Conservation (phyloP, 1,140 invertebrate species). For the Bombus turneri region DNA sequence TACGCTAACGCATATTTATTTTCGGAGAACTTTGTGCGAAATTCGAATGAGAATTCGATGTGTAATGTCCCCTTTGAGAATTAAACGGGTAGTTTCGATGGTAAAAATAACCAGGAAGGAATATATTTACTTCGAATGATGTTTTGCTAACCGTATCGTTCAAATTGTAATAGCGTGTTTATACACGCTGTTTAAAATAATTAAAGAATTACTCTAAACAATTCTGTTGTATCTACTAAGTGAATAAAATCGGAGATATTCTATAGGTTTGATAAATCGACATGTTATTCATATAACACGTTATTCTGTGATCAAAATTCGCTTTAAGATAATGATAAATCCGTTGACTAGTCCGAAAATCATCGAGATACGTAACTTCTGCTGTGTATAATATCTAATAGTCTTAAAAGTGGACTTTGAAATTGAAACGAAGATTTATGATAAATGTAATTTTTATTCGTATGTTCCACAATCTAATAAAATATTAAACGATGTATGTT, state of each 20-base stretch:
- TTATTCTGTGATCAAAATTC: no score
- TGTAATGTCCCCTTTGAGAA: not conserved
- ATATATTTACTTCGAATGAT: not conserved
- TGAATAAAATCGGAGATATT: not conserved
- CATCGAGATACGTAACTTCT: no score
- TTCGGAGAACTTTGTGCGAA: not conserved
- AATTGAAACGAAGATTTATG: no score
- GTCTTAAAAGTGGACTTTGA: no score
- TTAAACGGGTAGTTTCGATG: not conserved
- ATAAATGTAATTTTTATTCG: no score
- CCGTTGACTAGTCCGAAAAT: not conserved
- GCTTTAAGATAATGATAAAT: no score
- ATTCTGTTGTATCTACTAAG: not conserved
- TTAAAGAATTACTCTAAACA: not conserved
- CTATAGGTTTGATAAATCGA: not conserved
- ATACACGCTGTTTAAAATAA: no score
- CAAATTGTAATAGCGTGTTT: no score
- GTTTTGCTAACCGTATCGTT: not conserved
- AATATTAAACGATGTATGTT: not conserved
- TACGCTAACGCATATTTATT: slow-evolving; percentile 18
- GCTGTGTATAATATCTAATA: no score
- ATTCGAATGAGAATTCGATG: not conserved
- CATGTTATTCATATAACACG: not conserved
- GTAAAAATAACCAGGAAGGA: not conserved
- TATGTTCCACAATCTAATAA: not conserved